Conservation (phyloP, 2,113 vertebrate genomes). For the Manacus vitellinus region DNA sequence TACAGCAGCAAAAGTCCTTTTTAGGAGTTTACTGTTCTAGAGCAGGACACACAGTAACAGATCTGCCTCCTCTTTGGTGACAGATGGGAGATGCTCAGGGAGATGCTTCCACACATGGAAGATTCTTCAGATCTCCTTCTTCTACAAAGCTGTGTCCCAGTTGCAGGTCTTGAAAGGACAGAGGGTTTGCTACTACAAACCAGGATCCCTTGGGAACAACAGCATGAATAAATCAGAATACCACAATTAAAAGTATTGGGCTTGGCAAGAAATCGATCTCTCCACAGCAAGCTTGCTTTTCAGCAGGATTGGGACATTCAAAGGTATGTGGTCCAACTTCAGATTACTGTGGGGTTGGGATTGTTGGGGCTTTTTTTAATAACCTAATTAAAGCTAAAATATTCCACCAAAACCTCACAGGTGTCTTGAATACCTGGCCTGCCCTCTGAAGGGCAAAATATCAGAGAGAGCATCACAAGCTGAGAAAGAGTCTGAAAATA, state of each 20-base stretch:
- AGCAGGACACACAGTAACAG: neutral
- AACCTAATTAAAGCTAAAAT: neutral
- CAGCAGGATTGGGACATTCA: neutral
- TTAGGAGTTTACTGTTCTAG: neutral
- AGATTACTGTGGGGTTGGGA: neutral
- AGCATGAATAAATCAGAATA: constrained; percentile 17
- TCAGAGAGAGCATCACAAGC: neutral
- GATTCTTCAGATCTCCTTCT: neutral
- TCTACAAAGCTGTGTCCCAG: neutral
- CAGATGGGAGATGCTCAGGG: neutral
- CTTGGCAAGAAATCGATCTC: neutral
- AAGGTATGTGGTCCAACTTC: neutral
- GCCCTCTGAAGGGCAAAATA: neutral
- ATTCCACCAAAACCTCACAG: neutral
- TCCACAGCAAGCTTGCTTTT: neutral
- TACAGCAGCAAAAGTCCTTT: neutral
- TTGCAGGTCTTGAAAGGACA: neutral
- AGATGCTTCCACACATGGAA: neutral
- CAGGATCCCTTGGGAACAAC: neutral
- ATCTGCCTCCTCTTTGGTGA: neutral
- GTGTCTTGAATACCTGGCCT: neutral
- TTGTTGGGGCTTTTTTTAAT: neutral
- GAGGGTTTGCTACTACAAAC: neutral
- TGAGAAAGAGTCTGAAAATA: neutral
- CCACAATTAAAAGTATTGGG: neutral